phyloP scores from a whole-genome alignment of 1,140 invertebrate genomes.

The Orchesella cincta region DNA sequence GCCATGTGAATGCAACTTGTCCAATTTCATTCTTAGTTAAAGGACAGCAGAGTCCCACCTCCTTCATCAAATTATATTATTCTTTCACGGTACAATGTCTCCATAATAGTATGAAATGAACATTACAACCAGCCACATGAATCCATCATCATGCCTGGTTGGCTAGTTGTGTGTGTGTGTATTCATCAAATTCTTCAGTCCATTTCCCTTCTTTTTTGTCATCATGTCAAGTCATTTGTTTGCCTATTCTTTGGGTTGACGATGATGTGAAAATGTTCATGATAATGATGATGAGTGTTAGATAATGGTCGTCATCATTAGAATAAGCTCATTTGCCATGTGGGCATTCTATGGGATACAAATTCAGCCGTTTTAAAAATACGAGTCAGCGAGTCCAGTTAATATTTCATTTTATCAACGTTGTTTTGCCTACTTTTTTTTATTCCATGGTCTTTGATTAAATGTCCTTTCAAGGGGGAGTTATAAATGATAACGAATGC shows the following conservation, averaged over 20 bases:
- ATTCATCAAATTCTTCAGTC: conserved; percentile 41
- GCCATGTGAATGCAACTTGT: conserved; percentile 26
- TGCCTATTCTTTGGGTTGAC: neutral
- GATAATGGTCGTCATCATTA: conserved; percentile 24
- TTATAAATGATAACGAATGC: no score
- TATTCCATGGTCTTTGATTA: no score
- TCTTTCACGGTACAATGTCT: conserved; percentile 40
- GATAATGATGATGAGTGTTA: conserved; percentile 24
- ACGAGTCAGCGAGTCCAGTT: no score
- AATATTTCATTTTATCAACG: no score
- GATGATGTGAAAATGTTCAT: conserved; percentile 15
- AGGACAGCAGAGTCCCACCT: conserved; percentile 33
- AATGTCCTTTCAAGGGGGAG: no score
- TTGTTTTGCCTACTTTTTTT: no score
- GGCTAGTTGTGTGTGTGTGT: neutral
- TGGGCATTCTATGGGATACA: no score
- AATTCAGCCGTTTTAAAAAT: no score
- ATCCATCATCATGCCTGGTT: conserved; percentile 31
- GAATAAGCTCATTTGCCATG: conserved; percentile 27
- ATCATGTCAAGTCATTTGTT: conserved; percentile 36
- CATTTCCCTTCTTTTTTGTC: conserved; percentile 39
- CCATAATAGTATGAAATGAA: conserved; percentile 25
- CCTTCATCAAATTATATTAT: conserved; percentile 44
- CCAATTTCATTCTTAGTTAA: conserved; percentile 24
- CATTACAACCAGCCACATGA: neutral